Evolutionary conservation across 2,888 invertebrate species (phyloP), one percentile per base, ranked within the genome.

Genomic region (Gastrophysa polygoni): DNA sequence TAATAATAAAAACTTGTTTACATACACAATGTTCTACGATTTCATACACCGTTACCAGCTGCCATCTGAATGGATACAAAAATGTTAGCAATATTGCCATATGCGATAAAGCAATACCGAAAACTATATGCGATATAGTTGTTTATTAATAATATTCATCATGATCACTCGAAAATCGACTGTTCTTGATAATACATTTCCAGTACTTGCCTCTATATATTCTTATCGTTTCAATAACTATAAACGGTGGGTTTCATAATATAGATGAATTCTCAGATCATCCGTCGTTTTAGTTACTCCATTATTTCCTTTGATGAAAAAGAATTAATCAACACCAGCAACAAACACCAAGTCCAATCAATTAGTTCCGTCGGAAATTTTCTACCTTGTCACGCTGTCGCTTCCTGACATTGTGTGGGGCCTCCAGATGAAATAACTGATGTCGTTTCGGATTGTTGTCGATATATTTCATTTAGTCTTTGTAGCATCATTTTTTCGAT

Each of bases 391-490:
- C 58, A 49, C 43, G 43, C 44, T 57, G 61, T 58, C 59, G 59
- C 59, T 61, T 64, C 59, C 58, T 63, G 61, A 60, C 61, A 64
- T 66, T 68, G 68, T 70, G 70, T 70, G 70, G 65, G 72, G 69
- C 67, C 69, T 59, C 38, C 64, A 63, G 64, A 67, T 72, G 68
- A 71, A 69, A 70, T 67, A 67, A 63, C 66, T 57, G 61, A 67
- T 75, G 76, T 76, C 77, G 71, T 68, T 69, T 72, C 70, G 71
- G 71, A 73, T 74, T 68, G 73, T 74, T 73, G 76, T 76, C 75
- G 75, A 77, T 75, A 77, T 77, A 77, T 77, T 75, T 76, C 76
- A 75, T 77, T 76, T 75, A 69, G 76, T 73, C 71, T 75, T 71
- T 73, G 74, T 73, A 73, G 73, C 77, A 71, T 77, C 77, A 76